Conservation (phyloP, 2,113 vertebrate genomes). For the Copsychus sechellarum region DNA sequence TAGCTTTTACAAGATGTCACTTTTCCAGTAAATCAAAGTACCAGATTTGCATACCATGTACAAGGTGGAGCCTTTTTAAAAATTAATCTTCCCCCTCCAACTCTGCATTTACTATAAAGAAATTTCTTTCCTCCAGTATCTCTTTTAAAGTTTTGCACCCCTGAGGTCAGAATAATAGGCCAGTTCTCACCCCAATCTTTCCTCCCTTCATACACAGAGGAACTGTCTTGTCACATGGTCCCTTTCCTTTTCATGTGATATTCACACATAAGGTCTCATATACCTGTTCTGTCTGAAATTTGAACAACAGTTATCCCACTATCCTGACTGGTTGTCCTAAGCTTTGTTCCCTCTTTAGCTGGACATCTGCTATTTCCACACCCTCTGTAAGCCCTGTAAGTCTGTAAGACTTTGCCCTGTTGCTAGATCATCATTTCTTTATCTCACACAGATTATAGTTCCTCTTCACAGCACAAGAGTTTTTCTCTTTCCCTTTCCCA, state of each 20-base stretch:
- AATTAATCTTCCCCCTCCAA: background rate
- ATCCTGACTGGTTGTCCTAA: background rate
- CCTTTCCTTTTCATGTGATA: background rate
- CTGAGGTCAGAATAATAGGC: background rate
- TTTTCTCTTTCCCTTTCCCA: background rate
- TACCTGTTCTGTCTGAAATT: background rate
- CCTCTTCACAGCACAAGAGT: background rate
- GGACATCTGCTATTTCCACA: background rate
- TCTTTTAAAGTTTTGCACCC: background rate
- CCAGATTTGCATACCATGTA: background rate
- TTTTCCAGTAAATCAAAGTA: background rate
- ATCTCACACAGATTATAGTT: background rate
- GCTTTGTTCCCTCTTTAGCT: background rate
- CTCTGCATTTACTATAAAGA: background rate
- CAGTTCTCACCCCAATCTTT: fast-evolving
- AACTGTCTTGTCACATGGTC: background rate
- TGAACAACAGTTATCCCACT: background rate
- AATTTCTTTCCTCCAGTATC: background rate
- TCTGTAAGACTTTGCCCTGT: background rate
- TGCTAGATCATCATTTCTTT: background rate
- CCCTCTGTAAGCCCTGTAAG: background rate
- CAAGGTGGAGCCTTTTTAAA: fast-evolving
- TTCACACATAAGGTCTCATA: background rate
- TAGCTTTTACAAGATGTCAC: background rate
- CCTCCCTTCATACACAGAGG: background rate